Base-by-base conservation (phyloP, 2,888 invertebrate genomes). In the Oxycera nigricornis region DNA sequence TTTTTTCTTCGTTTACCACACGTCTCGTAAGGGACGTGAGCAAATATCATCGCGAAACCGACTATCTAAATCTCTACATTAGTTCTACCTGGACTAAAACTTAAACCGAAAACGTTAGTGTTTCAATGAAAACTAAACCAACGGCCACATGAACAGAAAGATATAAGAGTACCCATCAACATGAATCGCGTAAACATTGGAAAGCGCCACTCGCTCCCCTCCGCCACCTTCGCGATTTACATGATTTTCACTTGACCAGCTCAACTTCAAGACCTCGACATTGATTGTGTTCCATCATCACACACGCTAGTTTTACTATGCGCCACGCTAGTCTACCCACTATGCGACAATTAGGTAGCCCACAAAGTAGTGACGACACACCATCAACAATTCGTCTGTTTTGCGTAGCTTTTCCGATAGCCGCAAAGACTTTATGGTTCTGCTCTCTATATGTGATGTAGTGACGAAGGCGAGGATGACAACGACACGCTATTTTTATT, bases 101-200 rank as follows among this genome's bases (percentile, higher is more conserved):
- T 31, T 3, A 61, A 17, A 7, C 65, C 41, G 65, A 65, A 65
- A 41, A n/a, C 39, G 39, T 41, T 24, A 65, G 41, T 41, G 65
- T 65, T 65, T 30, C 65, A 30, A 65, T 65, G 14, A 41, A 35
- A 65, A 65, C 65, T 65, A 14, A 65, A 65, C 6, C 20, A 55
- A 22, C 55, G 2, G 14, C 14, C 14, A 46, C 46, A 46, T 17
- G n/a, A 11, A 61, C 14, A n/a, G 31, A 14, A 26, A 3, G 59
- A 24, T 9, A 9, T 22, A 59, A n/a, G n/a, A n/a, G n/a, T n/a
- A n/a, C n/a, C n/a, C 59, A n/a, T 24, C 26, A 59, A 24, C 9
- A 59, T 2, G 4, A 59, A 39, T 39, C 20, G n/a, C 39, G 41
- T 65, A 65, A 65, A 65, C 65, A 65, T 41, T 20, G 41, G 22